A percentile compares a stretch with the other conserved stretches of the same genome.
phyloP scores from a whole-genome alignment of 2,113 vertebrate genomes.

The Chinchilla lanigera region DNA sequence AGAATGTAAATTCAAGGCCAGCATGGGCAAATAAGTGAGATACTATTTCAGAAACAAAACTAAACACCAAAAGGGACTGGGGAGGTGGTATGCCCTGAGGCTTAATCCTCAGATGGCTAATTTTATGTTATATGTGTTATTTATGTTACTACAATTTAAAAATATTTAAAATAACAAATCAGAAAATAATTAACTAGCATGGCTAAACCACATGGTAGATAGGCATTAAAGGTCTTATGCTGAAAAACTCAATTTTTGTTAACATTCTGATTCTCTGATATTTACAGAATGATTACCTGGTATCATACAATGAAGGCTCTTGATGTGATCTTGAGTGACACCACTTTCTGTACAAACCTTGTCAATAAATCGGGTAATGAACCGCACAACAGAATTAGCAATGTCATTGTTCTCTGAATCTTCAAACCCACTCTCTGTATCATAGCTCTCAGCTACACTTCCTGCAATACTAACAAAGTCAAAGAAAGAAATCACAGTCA shows the following conservation, averaged over 20 bases:
- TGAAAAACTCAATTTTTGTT: not conserved
- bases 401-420: conserved; percentile 97
- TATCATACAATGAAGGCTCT: conserved; percentile 98
- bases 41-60: not conserved
- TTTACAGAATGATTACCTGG: conserved; percentile 90
- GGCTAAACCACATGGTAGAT: not conserved
- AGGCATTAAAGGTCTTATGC: not conserved
- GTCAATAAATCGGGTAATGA: conserved; percentile 97
- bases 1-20: not conserved
- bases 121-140: conserved; percentile 33
- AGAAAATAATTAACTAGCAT: conserved; percentile 25
- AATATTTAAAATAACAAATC: conserved; percentile 37
- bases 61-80: not conserved
- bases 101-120: not conserved
- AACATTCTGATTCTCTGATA: not conserved
- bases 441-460: conserved; percentile 98
- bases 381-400: conserved; percentile 95
- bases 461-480: conserved; percentile 93
- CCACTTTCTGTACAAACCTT: conserved; percentile 99
- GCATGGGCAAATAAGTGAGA: not conserved
- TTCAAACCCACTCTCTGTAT: conserved; percentile 98
- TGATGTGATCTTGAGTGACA: conserved; percentile 98
- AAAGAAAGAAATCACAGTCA: conserved; percentile 63
- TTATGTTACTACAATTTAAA: conserved; percentile 10
- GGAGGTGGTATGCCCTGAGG: not conserved